Base-by-base conservation (phyloP, 2,797 vertebrate genomes). In the Cetoscarus ocellatus region DNA sequence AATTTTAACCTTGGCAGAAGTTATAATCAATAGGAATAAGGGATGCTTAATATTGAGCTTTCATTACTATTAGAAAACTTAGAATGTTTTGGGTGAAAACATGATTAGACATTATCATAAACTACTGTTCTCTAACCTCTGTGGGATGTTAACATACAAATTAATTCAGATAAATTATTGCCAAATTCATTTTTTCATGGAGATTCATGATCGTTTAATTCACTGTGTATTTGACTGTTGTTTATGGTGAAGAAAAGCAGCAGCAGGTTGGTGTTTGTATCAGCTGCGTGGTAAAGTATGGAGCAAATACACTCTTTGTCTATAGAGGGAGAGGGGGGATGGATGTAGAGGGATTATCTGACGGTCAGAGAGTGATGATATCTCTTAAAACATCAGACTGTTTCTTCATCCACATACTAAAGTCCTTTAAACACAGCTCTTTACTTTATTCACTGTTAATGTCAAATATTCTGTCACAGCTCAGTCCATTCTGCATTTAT, bases 371-470 rank as follows among this genome's bases (percentile, higher is more conserved):
- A 68, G 10, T 12, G 64, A 75, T 62, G 61, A 61, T 40, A 1
- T 60, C 70, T 69, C 67, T 71, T 61, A 51, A 54, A 57, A 35
- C 27, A 19, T 70, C 57, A 65, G 61, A 48, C 64, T 55, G 52
- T 65, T 66, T 66, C 9, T 67, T 42, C 62, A 19, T 42, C 38
- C 10, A 61, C 55, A 55, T 44, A 63, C 59, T 58, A 18, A 49
- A 45, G 67, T 18, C 36, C 35, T 55, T 5, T 3, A 18, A 44
- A 73, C 72, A 73, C 57, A 9, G 11, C 7, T 60, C 48, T 15
- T 70, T 8, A 75, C 62, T 8, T 3, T 76, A 27, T 60, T 68
- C 36, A 64, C 10, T 66, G 67, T 84, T 77, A 70, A 53, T 64
- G 40, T 27, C 76, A 50, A 69, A 48, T 61, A n/a, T 42, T 27